These are phyloP conservation scores for Prunella himalayana DNA, from an alignment of 2,113 vertebrate species.

Conservation along the genomic window DNA sequence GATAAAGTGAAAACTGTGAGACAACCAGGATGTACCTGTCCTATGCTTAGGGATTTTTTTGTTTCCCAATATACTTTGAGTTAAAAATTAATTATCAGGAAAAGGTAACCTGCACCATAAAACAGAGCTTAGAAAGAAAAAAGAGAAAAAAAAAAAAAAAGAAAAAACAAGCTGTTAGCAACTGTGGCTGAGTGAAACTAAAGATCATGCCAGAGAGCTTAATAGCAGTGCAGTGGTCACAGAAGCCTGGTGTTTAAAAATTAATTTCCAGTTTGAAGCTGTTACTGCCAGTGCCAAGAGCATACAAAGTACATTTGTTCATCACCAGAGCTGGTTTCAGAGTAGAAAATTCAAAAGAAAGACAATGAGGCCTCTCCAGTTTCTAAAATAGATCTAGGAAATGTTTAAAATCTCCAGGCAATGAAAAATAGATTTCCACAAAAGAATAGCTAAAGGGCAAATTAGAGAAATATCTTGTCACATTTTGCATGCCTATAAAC, in stretches of 20 bases:
- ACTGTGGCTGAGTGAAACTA: slow-evolving; percentile 22
- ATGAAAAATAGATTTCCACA: slow-evolving; percentile 14
- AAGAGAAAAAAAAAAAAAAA: background rate
- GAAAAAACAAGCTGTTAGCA: background rate
- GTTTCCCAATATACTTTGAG: slow-evolving; percentile 51
- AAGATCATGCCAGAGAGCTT: slow-evolving; percentile 49
- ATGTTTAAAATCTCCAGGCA: background rate
- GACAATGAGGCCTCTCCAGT: slow-evolving; percentile 31
- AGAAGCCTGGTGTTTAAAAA: slow-evolving; percentile 66
- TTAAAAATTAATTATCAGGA: slow-evolving; percentile 59
- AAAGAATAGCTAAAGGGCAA: slow-evolving; percentile 36
- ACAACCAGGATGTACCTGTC: slow-evolving; percentile 5
- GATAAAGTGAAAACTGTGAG: slow-evolving; percentile 24
- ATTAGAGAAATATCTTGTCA: slow-evolving; percentile 9
- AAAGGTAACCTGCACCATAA: slow-evolving; percentile 46
- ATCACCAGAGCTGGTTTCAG: slow-evolving; percentile 26
- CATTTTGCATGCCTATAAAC: background rate
- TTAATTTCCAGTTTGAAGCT: slow-evolving; percentile 66
- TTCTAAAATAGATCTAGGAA: slow-evolving; percentile 36
- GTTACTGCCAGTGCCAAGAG: slow-evolving; percentile 41
- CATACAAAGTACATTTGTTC: slow-evolving; percentile 54
- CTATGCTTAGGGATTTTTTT: background rate
- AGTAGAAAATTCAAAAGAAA: slow-evolving; percentile 39
- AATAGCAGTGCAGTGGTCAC: slow-evolving; percentile 52
- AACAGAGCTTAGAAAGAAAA: background rate